These are phyloP conservation scores for Elephantulus edwardii DNA, from an alignment of 2,113 vertebrate species.

Conservation along the genomic window DNA sequence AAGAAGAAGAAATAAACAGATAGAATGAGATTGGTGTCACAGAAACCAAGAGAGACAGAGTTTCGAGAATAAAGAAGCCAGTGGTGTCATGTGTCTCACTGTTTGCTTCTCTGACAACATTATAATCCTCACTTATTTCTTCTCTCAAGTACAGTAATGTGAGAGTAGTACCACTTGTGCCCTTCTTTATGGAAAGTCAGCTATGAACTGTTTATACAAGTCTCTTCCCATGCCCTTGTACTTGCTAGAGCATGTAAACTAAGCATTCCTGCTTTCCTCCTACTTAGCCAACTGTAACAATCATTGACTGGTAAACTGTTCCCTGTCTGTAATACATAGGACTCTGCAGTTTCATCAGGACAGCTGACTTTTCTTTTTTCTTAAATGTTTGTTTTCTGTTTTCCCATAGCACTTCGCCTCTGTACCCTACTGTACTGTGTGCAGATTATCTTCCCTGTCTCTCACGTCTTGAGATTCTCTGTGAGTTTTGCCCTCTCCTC, in stretches of 20 bases:
- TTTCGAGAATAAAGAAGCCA: neutral
- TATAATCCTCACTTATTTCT: neutral
- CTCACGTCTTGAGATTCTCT: neutral
- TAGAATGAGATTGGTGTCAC: too few species aligned
- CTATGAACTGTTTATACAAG: neutral
- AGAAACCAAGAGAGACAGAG: neutral
- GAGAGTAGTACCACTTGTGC: neutral
- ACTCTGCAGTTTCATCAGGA: too few species aligned
- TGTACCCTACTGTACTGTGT: neutral
- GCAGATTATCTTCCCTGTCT: conserved; percentile 29
- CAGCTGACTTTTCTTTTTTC: too few species aligned
- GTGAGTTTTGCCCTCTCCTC: conserved; percentile 31
- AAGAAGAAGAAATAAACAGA: neutral
- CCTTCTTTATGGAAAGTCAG: neutral
- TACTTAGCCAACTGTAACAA: neutral
- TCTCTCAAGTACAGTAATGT: neutral
- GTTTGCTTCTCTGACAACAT: neutral
- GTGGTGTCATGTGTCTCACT: neutral
- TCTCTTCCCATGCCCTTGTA: neutral
- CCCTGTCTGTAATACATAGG: too few species aligned
- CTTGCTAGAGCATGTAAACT: neutral
- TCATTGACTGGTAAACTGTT: too few species aligned
- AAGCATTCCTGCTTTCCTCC: neutral
- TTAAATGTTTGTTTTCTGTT: too few species aligned
- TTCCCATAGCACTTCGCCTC: conserved; percentile 28